Evolutionary conservation across 37 sponge, comb jelly and placozoan genomes (phyloP).

Genomic region (Dysidea cf. avara): DNA sequence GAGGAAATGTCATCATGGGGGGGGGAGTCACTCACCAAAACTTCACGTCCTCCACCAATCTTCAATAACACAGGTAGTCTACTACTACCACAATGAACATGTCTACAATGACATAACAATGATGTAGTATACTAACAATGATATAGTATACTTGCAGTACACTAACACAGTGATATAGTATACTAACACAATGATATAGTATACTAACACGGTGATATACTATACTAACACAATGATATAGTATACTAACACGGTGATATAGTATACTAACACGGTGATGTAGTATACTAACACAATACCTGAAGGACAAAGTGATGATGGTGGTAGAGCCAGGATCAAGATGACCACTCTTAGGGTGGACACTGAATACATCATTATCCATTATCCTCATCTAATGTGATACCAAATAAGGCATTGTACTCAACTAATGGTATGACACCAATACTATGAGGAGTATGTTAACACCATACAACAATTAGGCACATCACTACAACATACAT

Average conservation of each 20-base stretch:
- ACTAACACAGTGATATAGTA: not conserved
- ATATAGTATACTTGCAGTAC: constrained; percentile 2
- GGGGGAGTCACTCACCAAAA: constrained; percentile 51
- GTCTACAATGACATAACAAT: constrained; percentile 9
- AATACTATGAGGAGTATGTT: too few species aligned
- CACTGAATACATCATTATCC: constrained; percentile 72
- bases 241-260: constrained; percentile 16
- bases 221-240: constrained; percentile 32
- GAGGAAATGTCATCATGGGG: not conserved
- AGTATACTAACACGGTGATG: not conserved
- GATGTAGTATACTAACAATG: not conserved
- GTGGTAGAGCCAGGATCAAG: constrained; percentile 65
- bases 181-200: constrained; percentile 2
- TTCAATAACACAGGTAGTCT: constrained; percentile 78
- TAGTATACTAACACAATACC: not conserved
- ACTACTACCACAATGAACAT: constrained; percentile 43
- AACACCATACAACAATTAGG: too few species aligned
- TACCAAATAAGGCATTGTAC: not conserved
- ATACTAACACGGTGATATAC: not conserved
- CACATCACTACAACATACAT: not conserved
- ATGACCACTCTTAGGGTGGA: constrained; percentile 70
- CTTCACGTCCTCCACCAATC: constrained; percentile 70
- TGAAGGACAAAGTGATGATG: constrained; percentile 57
- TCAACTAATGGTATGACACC: too few species aligned
- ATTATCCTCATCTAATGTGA: constrained; percentile 53